These are phyloP conservation scores for Styela clava DNA, from an alignment of 23 tunicate genomes.

Conservation along the genomic window DNA sequence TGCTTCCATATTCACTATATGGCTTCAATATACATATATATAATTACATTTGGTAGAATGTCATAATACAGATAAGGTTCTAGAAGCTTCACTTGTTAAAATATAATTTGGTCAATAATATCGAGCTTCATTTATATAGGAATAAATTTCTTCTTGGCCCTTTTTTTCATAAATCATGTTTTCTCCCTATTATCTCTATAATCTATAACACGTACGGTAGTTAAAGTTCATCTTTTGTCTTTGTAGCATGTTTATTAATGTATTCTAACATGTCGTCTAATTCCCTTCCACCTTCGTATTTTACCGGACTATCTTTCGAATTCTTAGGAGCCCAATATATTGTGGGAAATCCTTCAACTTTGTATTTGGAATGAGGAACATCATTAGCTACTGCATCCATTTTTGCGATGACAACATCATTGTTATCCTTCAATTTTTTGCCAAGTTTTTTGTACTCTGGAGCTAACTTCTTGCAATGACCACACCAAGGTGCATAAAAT, in stretches of 20 bases:
- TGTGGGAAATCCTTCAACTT: slow-evolving; percentile 93
- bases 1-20: no score
- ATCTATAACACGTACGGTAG: no score
- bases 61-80: no score
- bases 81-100: no score
- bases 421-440: slow-evolving; percentile 80
- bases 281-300: slow-evolving; percentile 74
- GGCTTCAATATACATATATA: no score
- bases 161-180: no score
- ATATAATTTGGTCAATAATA: no score
- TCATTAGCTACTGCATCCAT: slow-evolving; percentile 99
- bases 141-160: no score
- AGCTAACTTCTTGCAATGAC: slow-evolving; percentile 95
- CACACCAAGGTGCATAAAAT: slow-evolving; percentile 99
- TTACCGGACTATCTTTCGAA: slow-evolving; percentile 69
- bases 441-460: slow-evolving; percentile 88
- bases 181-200: no score
- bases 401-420: slow-evolving; percentile 75
- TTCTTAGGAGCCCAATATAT: slow-evolving; percentile 80
- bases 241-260: slow-evolving; percentile 44
- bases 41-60: no score
- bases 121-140: no score
- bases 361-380: slow-evolving; percentile 67
- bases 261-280: slow-evolving; percentile 58
- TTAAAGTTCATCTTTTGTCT: slow-evolving; percentile 20